Percentiles rank a stretch among this genome's conserved stretches.
Conservation (phyloP, 2,888 invertebrate species). For the Blera fallax region DNA sequence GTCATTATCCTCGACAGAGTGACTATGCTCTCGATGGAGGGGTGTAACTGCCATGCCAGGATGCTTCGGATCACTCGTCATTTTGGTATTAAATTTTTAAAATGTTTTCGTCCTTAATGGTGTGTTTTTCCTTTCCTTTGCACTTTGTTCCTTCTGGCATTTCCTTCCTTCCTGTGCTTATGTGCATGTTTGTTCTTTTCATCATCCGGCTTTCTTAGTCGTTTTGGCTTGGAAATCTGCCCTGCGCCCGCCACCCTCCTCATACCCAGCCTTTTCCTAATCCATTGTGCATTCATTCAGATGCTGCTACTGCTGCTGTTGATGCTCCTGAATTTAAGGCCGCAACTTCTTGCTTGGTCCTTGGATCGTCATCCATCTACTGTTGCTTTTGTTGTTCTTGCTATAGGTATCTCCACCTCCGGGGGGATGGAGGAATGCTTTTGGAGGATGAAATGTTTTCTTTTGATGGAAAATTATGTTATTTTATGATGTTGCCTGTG, state of each 20-base stretch:
- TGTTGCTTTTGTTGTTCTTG: slow-evolving; percentile 15
- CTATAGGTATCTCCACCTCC: no score
- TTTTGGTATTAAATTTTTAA: slow-evolving; percentile 64
- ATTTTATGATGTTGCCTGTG: slow-evolving; percentile 57
- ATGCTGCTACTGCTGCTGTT: slow-evolving; percentile 18
- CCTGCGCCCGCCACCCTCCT: no score
- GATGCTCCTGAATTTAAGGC: slow-evolving; percentile 24
- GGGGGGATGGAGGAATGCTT: background rate
- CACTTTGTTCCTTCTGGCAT: slow-evolving; percentile 56
- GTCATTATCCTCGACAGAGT: slow-evolving; percentile 58
- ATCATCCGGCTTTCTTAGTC: slow-evolving; percentile 44
- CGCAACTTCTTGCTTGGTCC: slow-evolving; percentile 48
- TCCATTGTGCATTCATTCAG: slow-evolving; percentile 53
- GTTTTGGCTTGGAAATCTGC: background rate
- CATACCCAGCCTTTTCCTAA: slow-evolving; percentile 1
- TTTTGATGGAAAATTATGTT: slow-evolving; percentile 68
- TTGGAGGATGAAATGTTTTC: slow-evolving; percentile 19
- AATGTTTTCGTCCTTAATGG: slow-evolving; percentile 56
- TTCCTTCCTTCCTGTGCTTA: slow-evolving; percentile 59
- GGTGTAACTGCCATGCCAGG: slow-evolving; percentile 4
- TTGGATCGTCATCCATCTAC: slow-evolving; percentile 18
- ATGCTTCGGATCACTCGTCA: slow-evolving; percentile 46
- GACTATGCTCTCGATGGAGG: background rate
- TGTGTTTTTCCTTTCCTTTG: slow-evolving; percentile 20
- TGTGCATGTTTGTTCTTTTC: slow-evolving; percentile 49